These are phyloP conservation scores for Rutilus rutilus DNA, from an alignment of 2,113 vertebrate species.

Conservation along the genomic window DNA sequence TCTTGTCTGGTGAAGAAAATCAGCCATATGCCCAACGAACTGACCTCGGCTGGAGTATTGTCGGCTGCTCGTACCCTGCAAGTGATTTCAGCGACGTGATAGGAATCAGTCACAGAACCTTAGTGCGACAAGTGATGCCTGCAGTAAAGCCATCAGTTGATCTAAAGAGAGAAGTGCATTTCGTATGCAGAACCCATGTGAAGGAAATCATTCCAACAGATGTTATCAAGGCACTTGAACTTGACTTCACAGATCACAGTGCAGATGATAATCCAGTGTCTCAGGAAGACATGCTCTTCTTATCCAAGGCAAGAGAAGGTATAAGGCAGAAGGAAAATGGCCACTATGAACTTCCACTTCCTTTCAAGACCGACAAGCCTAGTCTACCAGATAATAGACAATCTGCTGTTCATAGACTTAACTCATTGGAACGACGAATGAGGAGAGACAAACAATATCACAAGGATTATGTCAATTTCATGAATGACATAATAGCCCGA, in stretches of 20 bases:
- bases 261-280: constrained; percentile 28
- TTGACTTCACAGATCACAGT: constrained; percentile 5
- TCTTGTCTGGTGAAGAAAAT: constrained; percentile 22
- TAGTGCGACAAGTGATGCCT: constrained; percentile 17
- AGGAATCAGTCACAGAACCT: constrained; percentile 36
- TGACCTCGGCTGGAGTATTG: constrained; percentile 48
- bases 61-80: constrained; percentile 23
- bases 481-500: no score
- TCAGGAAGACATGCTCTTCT: constrained; percentile 15
- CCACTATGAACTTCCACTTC: no score
- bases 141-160: not conserved
- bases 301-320: not conserved
- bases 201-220: constrained; percentile 30
- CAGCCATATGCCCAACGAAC: constrained; percentile 40
- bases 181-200: constrained; percentile 7
- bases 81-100: constrained; percentile 15
- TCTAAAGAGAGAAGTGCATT: constrained; percentile 2
- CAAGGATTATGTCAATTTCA: no score
- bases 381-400: no score
- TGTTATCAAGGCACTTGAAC: constrained; percentile 32
- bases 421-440: no score
- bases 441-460: no score
- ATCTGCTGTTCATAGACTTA: no score
- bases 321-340: no score
- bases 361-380: no score